Evolutionary conservation across 2,888 invertebrate genomes (phyloP).

Genomic region (Catotricha subobsoleta): DNA sequence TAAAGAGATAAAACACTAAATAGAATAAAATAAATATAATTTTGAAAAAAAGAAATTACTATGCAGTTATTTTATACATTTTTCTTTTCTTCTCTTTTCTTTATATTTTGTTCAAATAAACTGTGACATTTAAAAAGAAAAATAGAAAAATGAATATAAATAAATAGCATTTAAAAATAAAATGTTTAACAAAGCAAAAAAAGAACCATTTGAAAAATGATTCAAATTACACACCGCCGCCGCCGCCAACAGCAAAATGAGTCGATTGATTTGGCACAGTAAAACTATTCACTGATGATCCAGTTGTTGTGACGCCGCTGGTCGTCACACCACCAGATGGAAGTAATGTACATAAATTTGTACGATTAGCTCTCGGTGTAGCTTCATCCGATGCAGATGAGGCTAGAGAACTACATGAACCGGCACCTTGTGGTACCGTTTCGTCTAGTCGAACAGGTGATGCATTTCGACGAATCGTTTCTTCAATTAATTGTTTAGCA

Average conservation of each 20-base stretch:
- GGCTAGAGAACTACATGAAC: constrained; percentile 60
- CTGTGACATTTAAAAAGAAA: too few species aligned
- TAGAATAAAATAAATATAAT: too few species aligned
- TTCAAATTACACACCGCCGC: too few species aligned
- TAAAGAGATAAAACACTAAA: too few species aligned
- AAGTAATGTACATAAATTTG: constrained; percentile 12
- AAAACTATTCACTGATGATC: background rate
- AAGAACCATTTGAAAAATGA: too few species aligned
- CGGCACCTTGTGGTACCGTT: constrained; percentile 36
- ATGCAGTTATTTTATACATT: too few species aligned
- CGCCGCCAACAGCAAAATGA: background rate
- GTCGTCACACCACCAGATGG: constrained; percentile 15
- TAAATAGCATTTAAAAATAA: too few species aligned
- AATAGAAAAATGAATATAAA: too few species aligned
- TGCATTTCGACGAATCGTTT: constrained; percentile 86
- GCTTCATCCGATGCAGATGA: constrained; percentile 51
- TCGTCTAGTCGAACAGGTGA: constrained; percentile 65
- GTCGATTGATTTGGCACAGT: constrained; percentile 3
- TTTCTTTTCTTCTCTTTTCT: too few species aligned
- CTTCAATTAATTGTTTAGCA: constrained; percentile 85
- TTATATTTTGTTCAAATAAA: too few species aligned
- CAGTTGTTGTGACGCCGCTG: constrained; percentile 11
- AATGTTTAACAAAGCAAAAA: too few species aligned
- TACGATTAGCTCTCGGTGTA: constrained; percentile 17
- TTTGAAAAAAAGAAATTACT: too few species aligned